Conservation (phyloP, 35 echinoderm and acorn worm genomes). For the Lytechinus pictus region DNA sequence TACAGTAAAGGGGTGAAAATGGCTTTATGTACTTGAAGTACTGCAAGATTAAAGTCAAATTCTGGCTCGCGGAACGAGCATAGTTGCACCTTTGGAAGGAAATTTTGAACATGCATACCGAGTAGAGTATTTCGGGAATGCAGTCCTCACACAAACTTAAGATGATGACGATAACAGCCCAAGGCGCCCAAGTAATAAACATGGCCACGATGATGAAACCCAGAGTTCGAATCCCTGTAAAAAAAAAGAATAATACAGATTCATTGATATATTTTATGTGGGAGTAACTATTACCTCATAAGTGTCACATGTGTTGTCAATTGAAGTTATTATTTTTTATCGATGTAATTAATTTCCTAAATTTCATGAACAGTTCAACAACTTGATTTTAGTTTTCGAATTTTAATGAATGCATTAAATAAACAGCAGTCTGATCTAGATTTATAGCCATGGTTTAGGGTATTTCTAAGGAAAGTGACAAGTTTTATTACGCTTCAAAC, state of each 20-base stretch:
- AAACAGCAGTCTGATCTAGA: too few species aligned
- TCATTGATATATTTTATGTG: not conserved
- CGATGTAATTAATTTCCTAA: not conserved
- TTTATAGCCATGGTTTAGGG: too few species aligned
- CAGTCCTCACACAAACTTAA: slow-evolving; percentile 50
- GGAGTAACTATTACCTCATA: not conserved
- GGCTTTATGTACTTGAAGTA: too few species aligned
- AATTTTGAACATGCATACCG: not conserved
- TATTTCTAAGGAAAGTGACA: too few species aligned
- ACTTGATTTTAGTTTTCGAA: not conserved
- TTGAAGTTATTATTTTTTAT: not conserved
- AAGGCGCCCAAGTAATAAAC: slow-evolving; percentile 52
- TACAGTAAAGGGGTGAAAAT: too few species aligned
- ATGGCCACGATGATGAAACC: slow-evolving; percentile 46
- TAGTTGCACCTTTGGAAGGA: too few species aligned
- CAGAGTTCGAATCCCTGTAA: slow-evolving; percentile 24
- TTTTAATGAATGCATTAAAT: not conserved
- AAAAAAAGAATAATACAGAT: not conserved
- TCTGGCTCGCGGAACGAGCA: too few species aligned
- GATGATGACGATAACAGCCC: slow-evolving; percentile 54
- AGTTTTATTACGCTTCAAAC: too few species aligned
- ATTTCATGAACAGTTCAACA: not conserved
- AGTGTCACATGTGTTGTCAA: not conserved
- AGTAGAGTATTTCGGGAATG: slow-evolving; percentile 35
- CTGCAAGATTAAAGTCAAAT: too few species aligned